Conservation (phyloP, 2,797 vertebrate genomes). For the Sparus aurata region DNA sequence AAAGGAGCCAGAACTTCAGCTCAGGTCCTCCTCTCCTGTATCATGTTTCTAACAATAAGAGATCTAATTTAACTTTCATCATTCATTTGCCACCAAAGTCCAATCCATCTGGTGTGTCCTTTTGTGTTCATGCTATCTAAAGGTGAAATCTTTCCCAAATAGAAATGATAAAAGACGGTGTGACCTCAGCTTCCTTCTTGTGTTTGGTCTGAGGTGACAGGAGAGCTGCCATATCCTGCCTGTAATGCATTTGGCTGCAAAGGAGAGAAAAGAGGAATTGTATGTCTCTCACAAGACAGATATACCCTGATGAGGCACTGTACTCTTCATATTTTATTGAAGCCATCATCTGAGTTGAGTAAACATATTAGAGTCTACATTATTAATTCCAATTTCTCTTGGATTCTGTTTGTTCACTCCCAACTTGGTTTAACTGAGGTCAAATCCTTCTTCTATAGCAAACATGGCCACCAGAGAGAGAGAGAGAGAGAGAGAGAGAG, state of each 20-base stretch:
- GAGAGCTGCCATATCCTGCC: conserved; percentile 23
- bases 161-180: conserved; percentile 39
- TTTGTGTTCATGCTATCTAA: conserved; percentile 29
- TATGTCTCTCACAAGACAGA: conserved; percentile 32
- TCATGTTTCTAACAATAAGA: conserved; percentile 2
- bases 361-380: conserved; percentile 83
- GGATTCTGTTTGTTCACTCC: conserved; percentile 72
- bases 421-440: conserved; percentile 58
- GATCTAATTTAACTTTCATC: conserved; percentile 36
- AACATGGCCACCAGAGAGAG: conserved; percentile 48
- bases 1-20: conserved; percentile 3
- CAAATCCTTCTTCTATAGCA: conserved; percentile 53
- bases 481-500: no score
- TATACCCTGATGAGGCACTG: conserved; percentile 52
- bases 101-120: conserved; percentile 37
- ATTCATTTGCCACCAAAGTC: conserved; percentile 35
- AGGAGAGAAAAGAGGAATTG: conserved; percentile 17
- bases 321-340: conserved; percentile 81
- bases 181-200: conserved; percentile 37
- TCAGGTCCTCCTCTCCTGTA: background rate
- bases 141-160: conserved; percentile 56
- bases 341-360: conserved; percentile 77
- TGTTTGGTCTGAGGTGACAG: conserved; percentile 57
- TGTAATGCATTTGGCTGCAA: conserved; percentile 35
- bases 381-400: conserved; percentile 83